Evolutionary conservation across 2,888 invertebrate genomes (phyloP).

Genomic region (Philonicus albiceps): DNA sequence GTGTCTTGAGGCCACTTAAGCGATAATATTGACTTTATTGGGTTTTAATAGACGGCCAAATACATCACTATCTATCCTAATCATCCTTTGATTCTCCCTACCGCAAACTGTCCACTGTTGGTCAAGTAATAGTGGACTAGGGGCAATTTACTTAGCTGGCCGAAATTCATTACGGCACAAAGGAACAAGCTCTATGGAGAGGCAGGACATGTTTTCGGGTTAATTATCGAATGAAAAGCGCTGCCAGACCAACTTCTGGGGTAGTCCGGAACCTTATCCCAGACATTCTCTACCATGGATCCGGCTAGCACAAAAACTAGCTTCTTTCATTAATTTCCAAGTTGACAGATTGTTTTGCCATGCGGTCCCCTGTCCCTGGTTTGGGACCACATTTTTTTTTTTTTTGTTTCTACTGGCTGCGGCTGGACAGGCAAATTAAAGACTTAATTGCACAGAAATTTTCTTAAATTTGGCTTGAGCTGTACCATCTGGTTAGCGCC

Average conservation of each 20-base stretch:
- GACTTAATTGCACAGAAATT: slow-evolving; percentile 15
- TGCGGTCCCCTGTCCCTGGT: background rate
- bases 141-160: background rate
- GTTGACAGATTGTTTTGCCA: slow-evolving; percentile 29
- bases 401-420: background rate
- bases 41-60: background rate
- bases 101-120: slow-evolving; percentile 2
- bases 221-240: slow-evolving; percentile 18
- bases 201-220: slow-evolving; percentile 21
- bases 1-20: background rate
- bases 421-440: background rate
- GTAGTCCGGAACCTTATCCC: background rate
- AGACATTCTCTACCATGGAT: background rate
- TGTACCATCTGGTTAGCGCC: background rate
- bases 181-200: background rate
- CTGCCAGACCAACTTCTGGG: background rate
- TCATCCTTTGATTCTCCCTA: slow-evolving; percentile 4
- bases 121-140: background rate
- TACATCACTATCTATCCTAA: slow-evolving; percentile 1
- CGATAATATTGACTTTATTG: background rate
- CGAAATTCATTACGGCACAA: background rate
- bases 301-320: slow-evolving; percentile 10
- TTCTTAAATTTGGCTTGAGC: background rate
- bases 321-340: slow-evolving; percentile 26
- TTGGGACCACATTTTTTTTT: background rate